Evolutionary conservation across 2,113 vertebrate species (phyloP), one percentile per base, ranked within the genome.

Genomic region (Hassar affinis): DNA sequence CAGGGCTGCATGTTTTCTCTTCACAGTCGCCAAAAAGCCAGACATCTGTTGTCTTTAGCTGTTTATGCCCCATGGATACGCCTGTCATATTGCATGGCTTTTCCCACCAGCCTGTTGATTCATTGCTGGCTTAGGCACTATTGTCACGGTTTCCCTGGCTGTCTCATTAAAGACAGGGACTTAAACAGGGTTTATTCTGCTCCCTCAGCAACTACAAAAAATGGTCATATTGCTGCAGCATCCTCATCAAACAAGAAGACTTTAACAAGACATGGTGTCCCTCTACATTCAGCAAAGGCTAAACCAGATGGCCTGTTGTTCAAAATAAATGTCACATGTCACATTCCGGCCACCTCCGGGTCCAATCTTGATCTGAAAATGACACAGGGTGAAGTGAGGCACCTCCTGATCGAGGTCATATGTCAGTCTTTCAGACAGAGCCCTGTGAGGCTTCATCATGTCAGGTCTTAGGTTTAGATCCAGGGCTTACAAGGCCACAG

Each of bases 121-220:
- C 83, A 84, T 66, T 59, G 52, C 78, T 71, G 59, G 51, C 47
- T 80, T 74, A 56, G 71, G 17, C 54, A 47, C 45, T 71, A 72
- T 85, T 85, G 69, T 84, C 84, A 61, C 52, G 54, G 79, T 52
- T 75, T 87, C 81, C 77, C 81, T 81, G 27, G 49, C 81, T 79
- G 75, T 86, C 83, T 87, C 83, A 86, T 83, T 87, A 86, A 87
- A 79, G 57, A 69, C 81, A 64, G 20, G 52, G 81, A 57, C 78
- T 88, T 78, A 78, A 87, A 86, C 83, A 85, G 83, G 84, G 83
- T 85, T 85, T 81, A 71, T 79, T 83, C 49, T 71, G 38, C 64
- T 84, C 25, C 66, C 61, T 78, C 42, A 52, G 51, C 84, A 74
- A n/a, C 54, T 47, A 75, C 57, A 78, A 64, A 71, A 82, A 86